Percentiles rank a stretch among this genome's conserved stretches.
phyloP scores from a whole-genome alignment of 2,797 vertebrate species.

The Arnoldichthys spilopterus region DNA sequence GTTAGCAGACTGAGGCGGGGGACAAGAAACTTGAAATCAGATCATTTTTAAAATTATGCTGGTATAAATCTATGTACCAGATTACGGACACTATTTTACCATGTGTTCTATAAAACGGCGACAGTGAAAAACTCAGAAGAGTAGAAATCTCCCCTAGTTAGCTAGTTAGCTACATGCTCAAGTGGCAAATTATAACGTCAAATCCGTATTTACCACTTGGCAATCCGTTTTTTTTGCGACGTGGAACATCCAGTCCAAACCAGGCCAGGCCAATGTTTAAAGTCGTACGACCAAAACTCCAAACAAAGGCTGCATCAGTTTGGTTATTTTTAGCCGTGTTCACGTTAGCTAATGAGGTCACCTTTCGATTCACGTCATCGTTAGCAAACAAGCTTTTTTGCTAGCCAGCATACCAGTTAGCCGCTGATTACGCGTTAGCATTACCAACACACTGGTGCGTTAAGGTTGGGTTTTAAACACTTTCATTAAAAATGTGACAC shows the following conservation, averaged over 20 bases:
- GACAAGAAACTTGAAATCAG: background rate
- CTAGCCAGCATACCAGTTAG: background rate
- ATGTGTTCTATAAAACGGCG: background rate
- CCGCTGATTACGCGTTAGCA: background rate
- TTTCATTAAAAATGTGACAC: background rate
- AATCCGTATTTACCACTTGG: background rate
- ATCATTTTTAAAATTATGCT: background rate
- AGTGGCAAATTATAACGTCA: background rate
- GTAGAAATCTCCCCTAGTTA: background rate
- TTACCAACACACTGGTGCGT: background rate
- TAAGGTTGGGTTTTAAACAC: background rate
- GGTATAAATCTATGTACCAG: background rate
- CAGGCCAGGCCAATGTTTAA: too few species aligned
- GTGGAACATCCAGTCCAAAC: too few species aligned
- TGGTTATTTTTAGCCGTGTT: constrained; percentile 4
- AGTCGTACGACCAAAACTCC: background rate
- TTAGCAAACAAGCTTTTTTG: constrained; percentile 30
- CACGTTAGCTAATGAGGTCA: constrained; percentile 42
- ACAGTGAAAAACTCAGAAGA: background rate
- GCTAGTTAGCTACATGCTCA: background rate
- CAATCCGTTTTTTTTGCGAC: background rate
- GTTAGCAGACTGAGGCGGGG: background rate
- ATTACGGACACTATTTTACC: background rate
- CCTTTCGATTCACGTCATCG: constrained; percentile 49
- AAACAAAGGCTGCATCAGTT: background rate